Conservation (phyloP, 2,113 vertebrate genomes). For the Pitta sordida region DNA sequence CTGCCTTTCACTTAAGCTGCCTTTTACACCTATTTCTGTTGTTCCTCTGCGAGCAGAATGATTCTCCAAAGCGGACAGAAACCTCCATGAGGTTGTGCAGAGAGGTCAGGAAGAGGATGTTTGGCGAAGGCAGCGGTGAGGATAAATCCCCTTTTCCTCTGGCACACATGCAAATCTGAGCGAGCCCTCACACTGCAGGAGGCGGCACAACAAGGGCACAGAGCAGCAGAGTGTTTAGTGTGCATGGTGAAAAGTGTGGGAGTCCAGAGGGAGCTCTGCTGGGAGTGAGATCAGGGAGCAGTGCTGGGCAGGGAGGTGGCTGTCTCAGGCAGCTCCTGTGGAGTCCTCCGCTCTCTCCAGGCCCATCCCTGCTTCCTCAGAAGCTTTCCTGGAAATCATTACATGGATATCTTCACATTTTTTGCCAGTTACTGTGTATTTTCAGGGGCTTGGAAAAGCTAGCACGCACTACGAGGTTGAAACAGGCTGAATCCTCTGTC, state of each 20-base stretch:
- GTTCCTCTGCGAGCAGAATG: accelerated
- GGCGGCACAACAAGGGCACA: background rate
- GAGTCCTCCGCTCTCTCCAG: background rate
- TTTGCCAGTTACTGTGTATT: background rate
- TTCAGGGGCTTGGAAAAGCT: background rate
- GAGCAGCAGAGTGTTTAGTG: background rate
- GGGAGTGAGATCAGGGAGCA: background rate
- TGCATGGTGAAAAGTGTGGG: background rate
- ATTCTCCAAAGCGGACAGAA: background rate
- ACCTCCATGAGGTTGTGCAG: background rate
- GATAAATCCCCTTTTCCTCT: background rate
- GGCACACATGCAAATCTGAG: background rate
- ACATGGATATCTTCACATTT: background rate
- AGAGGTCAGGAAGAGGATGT: background rate
- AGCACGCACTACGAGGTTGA: background rate
- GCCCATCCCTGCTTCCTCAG: background rate
- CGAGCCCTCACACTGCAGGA: accelerated
- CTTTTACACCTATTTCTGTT: background rate
- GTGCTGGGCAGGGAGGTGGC: background rate
- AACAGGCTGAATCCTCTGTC: background rate
- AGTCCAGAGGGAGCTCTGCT: background rate
- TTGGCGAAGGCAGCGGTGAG: background rate
- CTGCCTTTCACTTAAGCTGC: background rate
- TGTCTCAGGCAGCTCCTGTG: accelerated
- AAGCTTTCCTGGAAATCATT: background rate